These are phyloP conservation scores for Lasioglossum oenotherae DNA, from an alignment of 2,888 invertebrate genomes.

Conservation along the genomic window DNA sequence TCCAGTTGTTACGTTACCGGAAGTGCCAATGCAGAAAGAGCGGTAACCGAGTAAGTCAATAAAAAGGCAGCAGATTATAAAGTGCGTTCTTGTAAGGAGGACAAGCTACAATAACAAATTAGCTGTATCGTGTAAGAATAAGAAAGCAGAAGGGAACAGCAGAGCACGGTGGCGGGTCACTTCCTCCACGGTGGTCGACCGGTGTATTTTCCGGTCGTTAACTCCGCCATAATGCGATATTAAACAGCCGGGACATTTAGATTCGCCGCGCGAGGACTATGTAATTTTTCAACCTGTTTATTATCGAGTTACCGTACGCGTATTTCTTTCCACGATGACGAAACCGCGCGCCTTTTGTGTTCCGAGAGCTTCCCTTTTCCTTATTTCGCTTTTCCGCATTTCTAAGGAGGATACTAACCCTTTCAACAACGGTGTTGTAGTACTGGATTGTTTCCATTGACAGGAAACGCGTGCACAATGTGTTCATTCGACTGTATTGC, in stretches of 20 bases:
- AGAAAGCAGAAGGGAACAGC: not conserved
- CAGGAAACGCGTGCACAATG: not conserved
- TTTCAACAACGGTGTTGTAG: not conserved
- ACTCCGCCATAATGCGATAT: conserved; percentile 43
- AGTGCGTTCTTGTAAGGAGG: not conserved
- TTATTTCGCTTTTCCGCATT: not conserved
- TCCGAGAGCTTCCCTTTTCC: not conserved
- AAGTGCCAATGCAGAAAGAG: not conserved
- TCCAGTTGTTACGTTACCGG: not conserved
- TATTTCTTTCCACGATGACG: not conserved
- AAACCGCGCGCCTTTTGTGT: conserved; percentile 1
- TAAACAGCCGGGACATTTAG: conserved; percentile 41
- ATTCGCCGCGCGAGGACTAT: conserved; percentile 10
- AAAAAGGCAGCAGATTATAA: not conserved
- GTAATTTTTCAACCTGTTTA: conserved; percentile 42
- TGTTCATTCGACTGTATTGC: not conserved
- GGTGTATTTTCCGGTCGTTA: conserved; percentile 61
- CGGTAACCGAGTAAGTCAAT: not conserved
- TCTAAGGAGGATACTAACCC: not conserved
- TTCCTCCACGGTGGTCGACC: conserved; percentile 34
- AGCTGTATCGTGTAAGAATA: conserved; percentile 6
- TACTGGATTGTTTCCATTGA: not conserved
- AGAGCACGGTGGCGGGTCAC: conserved; percentile 19
- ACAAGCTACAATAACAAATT: conserved; percentile 7
- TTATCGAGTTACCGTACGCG: conserved; percentile 43